A percentile compares a stretch with the other conserved stretches of the same genome.
Conservation (phyloP, 2,113 vertebrate species). For the Esox niger region DNA sequence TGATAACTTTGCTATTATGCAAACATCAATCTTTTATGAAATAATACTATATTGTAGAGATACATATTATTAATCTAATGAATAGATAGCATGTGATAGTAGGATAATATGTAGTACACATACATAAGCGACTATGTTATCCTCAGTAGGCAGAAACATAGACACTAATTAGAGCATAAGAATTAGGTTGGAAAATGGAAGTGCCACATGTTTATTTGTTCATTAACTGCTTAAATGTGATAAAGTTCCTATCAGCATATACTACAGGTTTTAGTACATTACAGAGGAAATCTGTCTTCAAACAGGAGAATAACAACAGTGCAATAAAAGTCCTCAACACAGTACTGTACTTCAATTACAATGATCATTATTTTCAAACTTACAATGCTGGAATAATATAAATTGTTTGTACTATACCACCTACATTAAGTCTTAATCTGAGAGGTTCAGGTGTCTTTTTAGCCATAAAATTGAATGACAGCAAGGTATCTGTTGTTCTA, state of each 20-base stretch:
- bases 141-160: not conserved
- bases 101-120: not conserved
- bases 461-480: not conserved
- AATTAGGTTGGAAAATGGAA: not conserved
- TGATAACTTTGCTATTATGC: not conserved
- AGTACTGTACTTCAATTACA: slow-evolving; percentile 9
- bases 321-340: not conserved
- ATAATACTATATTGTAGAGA: not conserved
- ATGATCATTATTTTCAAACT: not conserved
- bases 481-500: not conserved
- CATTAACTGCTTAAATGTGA: too few species aligned
- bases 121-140: not conserved
- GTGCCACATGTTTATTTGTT: too few species aligned
- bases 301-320: not conserved
- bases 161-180: not conserved
- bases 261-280: not conserved
- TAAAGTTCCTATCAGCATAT: not conserved
- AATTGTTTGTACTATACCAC: not conserved
- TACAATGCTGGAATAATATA: not conserved
- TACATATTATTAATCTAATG: not conserved
- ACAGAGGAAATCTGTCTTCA: not conserved
- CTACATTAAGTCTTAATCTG: not conserved
- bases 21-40: not conserved
- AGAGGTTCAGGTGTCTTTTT: not conserved
- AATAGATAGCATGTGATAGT: not conserved